These are phyloP conservation scores for Apis dorsata DNA, from an alignment of 1,140 invertebrate genomes.

Conservation along the genomic window DNA sequence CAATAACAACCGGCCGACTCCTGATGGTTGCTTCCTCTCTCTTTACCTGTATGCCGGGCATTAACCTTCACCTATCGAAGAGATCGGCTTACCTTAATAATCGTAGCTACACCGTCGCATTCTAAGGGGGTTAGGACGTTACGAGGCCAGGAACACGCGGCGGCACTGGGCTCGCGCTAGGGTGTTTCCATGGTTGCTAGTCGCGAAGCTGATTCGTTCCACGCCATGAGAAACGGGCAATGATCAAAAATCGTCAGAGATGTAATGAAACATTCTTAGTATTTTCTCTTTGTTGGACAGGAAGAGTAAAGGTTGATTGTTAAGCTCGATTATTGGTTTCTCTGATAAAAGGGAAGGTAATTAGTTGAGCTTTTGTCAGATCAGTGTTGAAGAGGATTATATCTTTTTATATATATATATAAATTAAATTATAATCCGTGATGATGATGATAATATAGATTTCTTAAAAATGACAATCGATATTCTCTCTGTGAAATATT, in stretches of 20 bases:
- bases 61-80: slow-evolving; percentile 58
- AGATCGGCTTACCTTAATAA: slow-evolving; percentile 77
- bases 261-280: slow-evolving; percentile 76
- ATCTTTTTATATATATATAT: too few relatives aligned
- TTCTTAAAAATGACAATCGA: not conserved
- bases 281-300: not conserved
- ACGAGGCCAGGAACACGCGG: slow-evolving; percentile 48
- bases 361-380: not conserved
- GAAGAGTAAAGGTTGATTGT: too few relatives aligned
- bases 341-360: not conserved
- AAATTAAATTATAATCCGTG: not conserved
- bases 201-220: slow-evolving; percentile 17
- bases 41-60: slow-evolving; percentile 45
- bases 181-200: slow-evolving; percentile 73
- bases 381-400: not conserved
- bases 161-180: slow-evolving; percentile 32
- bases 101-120: slow-evolving; percentile 52
- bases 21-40: slow-evolving; percentile 6
- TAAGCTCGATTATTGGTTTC: not conserved
- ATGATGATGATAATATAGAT: not conserved
- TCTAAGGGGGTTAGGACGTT: slow-evolving; percentile 58
- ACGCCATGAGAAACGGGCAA: slow-evolving; percentile 18
- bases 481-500: not conserved
- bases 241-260: slow-evolving; percentile 42
- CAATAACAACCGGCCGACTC: slow-evolving; percentile 62